Evolutionary conservation across 1,140 invertebrate genomes (phyloP).

Genomic region (Rhagoletis pomonella): DNA sequence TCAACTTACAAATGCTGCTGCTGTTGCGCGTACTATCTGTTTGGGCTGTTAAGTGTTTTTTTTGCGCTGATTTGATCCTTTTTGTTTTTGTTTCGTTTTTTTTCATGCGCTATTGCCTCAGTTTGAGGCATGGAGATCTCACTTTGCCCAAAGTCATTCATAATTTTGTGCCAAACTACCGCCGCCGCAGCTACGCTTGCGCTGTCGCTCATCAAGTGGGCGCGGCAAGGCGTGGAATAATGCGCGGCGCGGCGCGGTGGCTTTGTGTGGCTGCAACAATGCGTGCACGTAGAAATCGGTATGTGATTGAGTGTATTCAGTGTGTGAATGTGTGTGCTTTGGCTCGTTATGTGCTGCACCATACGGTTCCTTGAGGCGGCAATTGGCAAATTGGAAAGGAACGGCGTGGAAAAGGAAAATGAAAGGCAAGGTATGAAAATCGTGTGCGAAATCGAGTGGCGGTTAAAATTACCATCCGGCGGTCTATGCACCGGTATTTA

Average conservation of each 20-base stretch:
- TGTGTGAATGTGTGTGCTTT: constrained; percentile 19
- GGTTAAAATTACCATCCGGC: constrained; percentile 9
- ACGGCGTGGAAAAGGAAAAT: constrained; percentile 5
- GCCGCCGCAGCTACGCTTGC: neutral
- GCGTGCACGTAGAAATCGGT: neutral
- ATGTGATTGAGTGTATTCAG: neutral
- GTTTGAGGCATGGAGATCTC: constrained; percentile 50
- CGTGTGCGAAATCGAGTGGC: constrained; percentile 49
- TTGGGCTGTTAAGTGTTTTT: constrained; percentile 30
- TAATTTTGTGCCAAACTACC: constrained; percentile 55
- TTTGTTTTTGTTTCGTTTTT: neutral
- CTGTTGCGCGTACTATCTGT: neutral
- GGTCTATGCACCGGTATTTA: neutral
- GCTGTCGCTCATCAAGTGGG: constrained; percentile 46
- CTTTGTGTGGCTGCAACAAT: constrained; percentile 18
- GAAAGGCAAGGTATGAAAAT: constrained; percentile 39
- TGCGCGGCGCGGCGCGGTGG: constrained; percentile 5
- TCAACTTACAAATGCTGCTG: constrained; percentile 40
- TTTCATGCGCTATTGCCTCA: neutral
- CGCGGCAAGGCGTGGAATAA: constrained; percentile 49
- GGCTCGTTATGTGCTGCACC: constrained; percentile 14
- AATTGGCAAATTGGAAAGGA: constrained; percentile 52
- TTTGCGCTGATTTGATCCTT: neutral
- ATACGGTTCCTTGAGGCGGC: constrained; percentile 16
- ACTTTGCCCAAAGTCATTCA: constrained; percentile 57